Evolutionary conservation across 2,113 vertebrate species (phyloP).

Genomic region (Galemys pyrenaicus): DNA sequence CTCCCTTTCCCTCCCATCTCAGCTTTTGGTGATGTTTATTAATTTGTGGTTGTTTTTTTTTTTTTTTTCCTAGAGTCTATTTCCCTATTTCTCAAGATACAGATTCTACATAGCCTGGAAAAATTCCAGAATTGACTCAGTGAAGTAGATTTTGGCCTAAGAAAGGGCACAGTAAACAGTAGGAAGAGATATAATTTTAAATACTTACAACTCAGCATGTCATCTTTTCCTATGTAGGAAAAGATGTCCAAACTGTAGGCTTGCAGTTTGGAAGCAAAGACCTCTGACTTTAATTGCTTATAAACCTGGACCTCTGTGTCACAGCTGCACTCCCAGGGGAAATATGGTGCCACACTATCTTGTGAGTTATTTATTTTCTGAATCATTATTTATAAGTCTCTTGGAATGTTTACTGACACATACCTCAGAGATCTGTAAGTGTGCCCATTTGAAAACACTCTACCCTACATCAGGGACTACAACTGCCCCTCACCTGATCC

Average conservation of each 20-base stretch:
- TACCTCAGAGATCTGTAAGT: not conserved
- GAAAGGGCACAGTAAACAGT: not conserved
- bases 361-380: not conserved
- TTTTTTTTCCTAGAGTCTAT: not conserved
- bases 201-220: not conserved
- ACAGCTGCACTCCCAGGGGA: not conserved
- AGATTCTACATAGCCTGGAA: not conserved
- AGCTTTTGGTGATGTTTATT: not conserved
- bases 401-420: not conserved
- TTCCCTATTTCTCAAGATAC: not conserved
- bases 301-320: not conserved
- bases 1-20: not conserved
- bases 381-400: not conserved
- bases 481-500: not conserved
- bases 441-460: not conserved
- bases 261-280: not conserved
- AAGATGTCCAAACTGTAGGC: not conserved
- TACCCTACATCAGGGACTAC: not conserved
- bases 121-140: not conserved
- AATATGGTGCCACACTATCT: not conserved
- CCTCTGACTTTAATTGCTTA: not conserved
- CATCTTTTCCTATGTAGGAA: not conserved
- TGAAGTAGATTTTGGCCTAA: not conserved
- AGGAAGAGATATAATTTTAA: not conserved
- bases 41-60: too few relatives aligned